These are phyloP conservation scores for Scaeva pyrastri DNA, from an alignment of 2,888 invertebrate genomes.

Conservation along the genomic window DNA sequence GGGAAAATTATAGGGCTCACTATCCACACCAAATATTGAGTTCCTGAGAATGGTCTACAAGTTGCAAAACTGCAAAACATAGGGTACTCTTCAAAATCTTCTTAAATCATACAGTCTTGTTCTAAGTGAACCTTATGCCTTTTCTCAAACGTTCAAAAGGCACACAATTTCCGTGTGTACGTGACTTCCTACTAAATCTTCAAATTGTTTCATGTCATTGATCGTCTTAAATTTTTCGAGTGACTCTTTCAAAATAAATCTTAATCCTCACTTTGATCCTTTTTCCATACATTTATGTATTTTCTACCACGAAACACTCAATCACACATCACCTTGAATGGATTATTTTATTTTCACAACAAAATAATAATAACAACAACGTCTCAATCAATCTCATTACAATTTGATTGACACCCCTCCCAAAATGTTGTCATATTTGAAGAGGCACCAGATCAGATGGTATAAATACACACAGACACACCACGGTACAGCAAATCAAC, in stretches of 20 bases:
- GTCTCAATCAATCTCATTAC: slow-evolving; percentile 65
- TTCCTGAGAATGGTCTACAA: too few relatives aligned
- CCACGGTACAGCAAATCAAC: slow-evolving; percentile 40
- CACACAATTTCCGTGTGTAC: background rate
- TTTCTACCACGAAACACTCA: slow-evolving; percentile 37
- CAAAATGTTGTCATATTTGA: slow-evolving; percentile 67
- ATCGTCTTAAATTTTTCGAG: background rate
- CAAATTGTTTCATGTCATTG: background rate
- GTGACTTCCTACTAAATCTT: background rate
- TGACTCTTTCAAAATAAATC: background rate
- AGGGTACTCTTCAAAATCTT: too few relatives aligned
- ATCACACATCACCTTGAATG: slow-evolving; percentile 52
- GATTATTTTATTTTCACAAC: background rate
- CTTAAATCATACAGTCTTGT: too few relatives aligned
- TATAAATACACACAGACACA: background rate
- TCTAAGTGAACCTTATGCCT: too few relatives aligned
- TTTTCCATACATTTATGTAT: background rate
- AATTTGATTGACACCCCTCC: slow-evolving; percentile 69
- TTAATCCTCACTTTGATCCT: slow-evolving; percentile 42
- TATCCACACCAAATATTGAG: too few relatives aligned
- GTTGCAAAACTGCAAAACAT: too few relatives aligned
- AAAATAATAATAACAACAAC: background rate
- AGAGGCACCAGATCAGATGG: slow-evolving; percentile 54
- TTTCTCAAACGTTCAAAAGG: too few relatives aligned
- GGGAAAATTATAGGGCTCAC: too few relatives aligned